These are phyloP conservation scores for Sinocyclocheilus anshuiensis DNA, from an alignment of 2,113 vertebrate species.

Conservation along the genomic window DNA sequence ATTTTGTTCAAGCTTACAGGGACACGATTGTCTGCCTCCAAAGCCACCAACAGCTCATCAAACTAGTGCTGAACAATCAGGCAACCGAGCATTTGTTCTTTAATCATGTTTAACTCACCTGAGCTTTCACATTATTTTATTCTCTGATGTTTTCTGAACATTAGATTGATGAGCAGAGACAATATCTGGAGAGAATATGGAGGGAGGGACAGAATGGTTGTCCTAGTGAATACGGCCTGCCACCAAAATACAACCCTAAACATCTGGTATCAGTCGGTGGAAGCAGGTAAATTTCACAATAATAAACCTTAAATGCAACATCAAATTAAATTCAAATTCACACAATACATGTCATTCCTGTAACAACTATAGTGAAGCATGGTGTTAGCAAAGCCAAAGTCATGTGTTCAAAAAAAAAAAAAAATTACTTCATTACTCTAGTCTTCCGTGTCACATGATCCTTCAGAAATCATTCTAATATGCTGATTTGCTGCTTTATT, in stretches of 20 bases:
- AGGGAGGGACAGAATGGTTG: conserved; percentile 55
- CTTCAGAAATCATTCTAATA: no score
- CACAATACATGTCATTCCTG: no score
- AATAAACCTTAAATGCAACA: not conserved
- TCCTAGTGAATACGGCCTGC: conserved; percentile 69
- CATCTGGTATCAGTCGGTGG: conserved; percentile 75
- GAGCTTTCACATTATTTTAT: not conserved
- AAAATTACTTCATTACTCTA: no score
- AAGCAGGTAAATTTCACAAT: conserved; percentile 59
- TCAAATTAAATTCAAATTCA: no score
- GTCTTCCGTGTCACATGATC: no score
- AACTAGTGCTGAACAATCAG: conserved; percentile 66
- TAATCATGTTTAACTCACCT: not conserved
- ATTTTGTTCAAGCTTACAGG: conserved; percentile 71
- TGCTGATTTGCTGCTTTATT: no score
- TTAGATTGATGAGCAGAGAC: conserved; percentile 74
- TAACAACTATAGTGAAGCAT: no score
- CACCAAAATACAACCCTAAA: conserved; percentile 71
- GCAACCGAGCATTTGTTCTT: conserved; percentile 56
- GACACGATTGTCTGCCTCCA: conserved; percentile 71
- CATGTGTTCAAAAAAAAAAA: no score
- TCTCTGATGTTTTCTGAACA: conserved; percentile 14
- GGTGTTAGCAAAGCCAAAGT: no score
- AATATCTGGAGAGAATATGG: conserved; percentile 73
- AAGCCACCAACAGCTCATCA: conserved; percentile 73